A percentile compares a stretch with the other conserved stretches of the same genome.
Conservation (phyloP, 2,797 vertebrate genomes). For the Ceyx erithaca region DNA sequence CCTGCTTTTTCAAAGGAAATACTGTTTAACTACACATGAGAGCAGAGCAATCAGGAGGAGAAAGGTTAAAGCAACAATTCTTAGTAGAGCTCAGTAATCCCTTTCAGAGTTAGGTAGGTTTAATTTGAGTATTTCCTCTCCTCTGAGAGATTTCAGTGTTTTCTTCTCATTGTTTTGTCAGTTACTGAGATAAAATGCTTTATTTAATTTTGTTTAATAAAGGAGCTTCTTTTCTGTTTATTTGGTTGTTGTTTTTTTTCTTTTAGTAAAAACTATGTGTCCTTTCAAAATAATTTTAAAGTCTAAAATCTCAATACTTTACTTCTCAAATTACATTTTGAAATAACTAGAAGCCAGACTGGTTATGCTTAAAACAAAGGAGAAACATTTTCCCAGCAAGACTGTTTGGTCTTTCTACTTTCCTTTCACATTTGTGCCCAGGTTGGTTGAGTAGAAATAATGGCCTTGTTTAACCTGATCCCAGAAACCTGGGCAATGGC, state of each 20-base stretch:
- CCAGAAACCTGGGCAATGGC: neutral
- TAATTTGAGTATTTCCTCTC: neutral
- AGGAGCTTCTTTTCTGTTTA: neutral
- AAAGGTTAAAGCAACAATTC: slow-evolving; percentile 25
- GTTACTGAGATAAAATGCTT: neutral
- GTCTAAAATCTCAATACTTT: neutral
- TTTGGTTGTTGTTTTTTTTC: neutral
- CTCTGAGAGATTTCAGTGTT: neutral
- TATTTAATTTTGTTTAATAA: neutral
- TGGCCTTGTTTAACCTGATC: neutral
- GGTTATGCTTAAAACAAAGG: neutral
- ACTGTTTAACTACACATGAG: neutral
- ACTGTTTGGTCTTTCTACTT: neutral
- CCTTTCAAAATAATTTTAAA: neutral
- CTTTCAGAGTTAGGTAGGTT: neutral
- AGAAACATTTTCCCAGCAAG: neutral
- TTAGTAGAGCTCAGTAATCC: neutral
- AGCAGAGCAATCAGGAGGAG: neutral
- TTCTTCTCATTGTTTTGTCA: neutral
- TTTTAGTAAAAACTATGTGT: neutral
- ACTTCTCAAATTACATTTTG: neutral
- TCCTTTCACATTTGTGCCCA: neutral
- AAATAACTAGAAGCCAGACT: neutral
- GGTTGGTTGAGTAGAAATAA: neutral
- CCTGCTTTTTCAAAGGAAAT: neutral